Evolutionary conservation across 2,888 invertebrate genomes (phyloP), one percentile per base, ranked within the genome.

Genomic region (Macrosoma leucophasiata): DNA sequence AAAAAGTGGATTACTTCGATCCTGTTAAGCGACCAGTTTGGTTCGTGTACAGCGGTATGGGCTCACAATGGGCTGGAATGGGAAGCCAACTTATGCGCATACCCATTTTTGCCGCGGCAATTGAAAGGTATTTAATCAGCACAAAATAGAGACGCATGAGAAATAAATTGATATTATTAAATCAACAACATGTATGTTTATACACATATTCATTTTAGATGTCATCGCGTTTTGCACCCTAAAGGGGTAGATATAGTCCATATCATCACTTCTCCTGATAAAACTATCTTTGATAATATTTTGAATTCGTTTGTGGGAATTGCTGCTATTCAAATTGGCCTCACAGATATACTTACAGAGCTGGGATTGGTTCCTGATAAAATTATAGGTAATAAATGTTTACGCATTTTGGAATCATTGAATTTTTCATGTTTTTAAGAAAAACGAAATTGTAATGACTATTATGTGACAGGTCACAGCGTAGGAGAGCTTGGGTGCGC

Each of bases 401-500:
- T 17, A 5, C 17, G 4, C 17, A 3, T 9, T 12, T 21, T 5
- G 20, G 9, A n/a, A 9, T 29, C 12, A 19, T 15, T 15, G 3
- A 11, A 14, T 9, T 17, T 9, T 5, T 5, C 17, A 7, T 17
- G 7, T 17, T 17, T 5, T 5, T 17, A n/a, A 5, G 17, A 4
- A 5, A 17, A 5, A 4, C 17, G 4, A 17, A 17, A 17, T 17
- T 17, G 7, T 17, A 7, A 17, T 17, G 4, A 5, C 17, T 17
- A 5, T 17, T 7, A 17, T 17, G 4, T 17, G 17, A 5, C 34
- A 84, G 96, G 98, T 1, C 97, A 97, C 66, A 97, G 97, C 12
- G 93, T 95, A 0, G 98, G 98, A 13, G 98, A 98, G 68, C 78
- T 97, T 13, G 96, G 94, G 1, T 97, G 97, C 65, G 96, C 94